Conservation (phyloP, 2,797 vertebrate genomes). For the Protonibea diacanthus region DNA sequence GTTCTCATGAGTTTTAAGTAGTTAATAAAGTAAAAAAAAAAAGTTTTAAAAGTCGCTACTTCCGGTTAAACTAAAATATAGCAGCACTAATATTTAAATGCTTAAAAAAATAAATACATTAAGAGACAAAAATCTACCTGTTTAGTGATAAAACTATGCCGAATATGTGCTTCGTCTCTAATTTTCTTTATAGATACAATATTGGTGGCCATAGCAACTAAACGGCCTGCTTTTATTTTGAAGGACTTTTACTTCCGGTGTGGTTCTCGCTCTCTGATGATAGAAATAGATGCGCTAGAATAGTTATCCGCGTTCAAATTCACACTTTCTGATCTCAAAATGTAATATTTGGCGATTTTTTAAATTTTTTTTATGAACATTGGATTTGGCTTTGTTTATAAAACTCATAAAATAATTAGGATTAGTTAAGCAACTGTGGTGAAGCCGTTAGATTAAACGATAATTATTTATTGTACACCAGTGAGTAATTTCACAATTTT, state of each 20-base stretch:
- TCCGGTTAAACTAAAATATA: background rate
- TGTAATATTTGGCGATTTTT: background rate
- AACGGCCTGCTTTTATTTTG: slow-evolving; percentile 5
- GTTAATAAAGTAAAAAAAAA: background rate
- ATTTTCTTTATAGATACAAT: background rate
- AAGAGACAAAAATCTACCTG: background rate
- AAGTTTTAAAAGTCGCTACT: background rate
- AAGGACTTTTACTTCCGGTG: slow-evolving; percentile 10
- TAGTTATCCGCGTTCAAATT: background rate
- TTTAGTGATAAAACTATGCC: background rate
- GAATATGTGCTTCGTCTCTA: background rate
- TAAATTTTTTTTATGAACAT: background rate
- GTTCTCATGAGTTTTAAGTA: background rate
- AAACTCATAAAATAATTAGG: background rate
- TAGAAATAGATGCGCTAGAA: background rate
- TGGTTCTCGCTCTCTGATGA: rapidly evolving
- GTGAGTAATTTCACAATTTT: background rate
- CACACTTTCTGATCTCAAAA: background rate
- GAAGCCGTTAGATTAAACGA: background rate
- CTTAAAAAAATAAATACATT: background rate
- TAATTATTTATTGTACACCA: too few relatives aligned
- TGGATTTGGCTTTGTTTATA: background rate
- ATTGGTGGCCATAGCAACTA: background rate
- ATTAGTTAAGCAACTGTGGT: background rate
- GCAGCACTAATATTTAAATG: background rate